Evolutionary conservation across 1,140 invertebrate species (phyloP), one percentile per base, ranked within the genome.

Genomic region (Eubasilissa regina): DNA sequence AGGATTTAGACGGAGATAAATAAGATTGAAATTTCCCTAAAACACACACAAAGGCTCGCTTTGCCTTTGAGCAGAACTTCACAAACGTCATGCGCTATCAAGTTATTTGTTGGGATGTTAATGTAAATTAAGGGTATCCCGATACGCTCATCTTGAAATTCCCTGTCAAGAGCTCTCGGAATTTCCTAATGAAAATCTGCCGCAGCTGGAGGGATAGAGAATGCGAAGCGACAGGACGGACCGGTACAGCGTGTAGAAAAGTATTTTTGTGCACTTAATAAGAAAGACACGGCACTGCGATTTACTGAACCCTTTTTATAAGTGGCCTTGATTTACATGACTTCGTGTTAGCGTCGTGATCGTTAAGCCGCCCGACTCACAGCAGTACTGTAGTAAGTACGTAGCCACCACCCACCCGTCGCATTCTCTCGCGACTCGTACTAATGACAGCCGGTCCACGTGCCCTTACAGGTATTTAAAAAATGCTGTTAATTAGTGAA

Each of bases 111-210:
- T 62, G 74, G 56, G 12, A 56, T 47, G 45, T 76, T 73, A 76
- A 66, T 62, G 56, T 62, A 62, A 62, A 76, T 76, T 62, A 76
- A 76, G 60, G 56, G 48, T 66, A 76, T 66, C 48, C 55, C 55
- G 55, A 75, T 75, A 60, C 55, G 55, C 19, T 48, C 53, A 17
- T 56, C 56, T 62, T 62, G 47, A 76, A 74, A 66, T 76, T 76
- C 70, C 48, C 51, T 73, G 11, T 17, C 55, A 21, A 47, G 48
- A 58, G 43, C 56, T 47, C 44, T 66, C 13, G 75, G 76, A 77
- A 77, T 77, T 77, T 70, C 76, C 35, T 77, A 77, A 77, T 77
- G 76, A 77, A 77, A 77, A 77, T 77, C 76, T 53, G 47, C 48
- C 55, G 13, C 21, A 19, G 53, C 13, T 25, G 17, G 45, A 64